Conservation (phyloP, 2,797 vertebrate genomes). For the Hemitrygon akajei region DNA sequence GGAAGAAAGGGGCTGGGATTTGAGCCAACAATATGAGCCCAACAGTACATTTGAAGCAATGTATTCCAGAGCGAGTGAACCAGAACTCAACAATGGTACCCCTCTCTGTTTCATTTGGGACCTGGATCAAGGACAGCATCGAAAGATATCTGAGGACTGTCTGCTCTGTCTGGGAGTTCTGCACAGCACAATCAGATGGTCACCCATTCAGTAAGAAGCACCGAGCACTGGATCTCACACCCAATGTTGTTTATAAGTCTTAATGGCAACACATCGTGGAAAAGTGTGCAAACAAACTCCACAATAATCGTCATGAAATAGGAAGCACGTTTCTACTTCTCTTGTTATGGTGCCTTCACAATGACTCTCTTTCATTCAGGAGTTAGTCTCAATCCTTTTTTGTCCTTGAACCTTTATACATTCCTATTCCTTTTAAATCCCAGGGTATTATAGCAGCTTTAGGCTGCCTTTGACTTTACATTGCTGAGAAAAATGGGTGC, state of each 20-base stretch:
- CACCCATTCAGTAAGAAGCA: not conserved
- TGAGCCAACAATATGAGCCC: not conserved
- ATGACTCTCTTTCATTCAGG: not conserved
- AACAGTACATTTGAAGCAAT: not conserved
- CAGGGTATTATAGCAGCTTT: not conserved
- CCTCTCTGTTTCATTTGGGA: not conserved
- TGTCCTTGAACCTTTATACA: not conserved
- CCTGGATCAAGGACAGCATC: not conserved
- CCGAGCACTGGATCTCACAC: not conserved
- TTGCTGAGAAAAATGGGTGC: not conserved
- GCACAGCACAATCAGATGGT: not conserved
- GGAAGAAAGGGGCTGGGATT: not conserved
- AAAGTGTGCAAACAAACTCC: not conserved
- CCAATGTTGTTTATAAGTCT: not conserved
- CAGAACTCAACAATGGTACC: not conserved
- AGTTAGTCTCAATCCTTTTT: not conserved
- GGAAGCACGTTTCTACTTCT: not conserved
- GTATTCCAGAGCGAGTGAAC: not conserved
- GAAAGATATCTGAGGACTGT: too few species aligned
- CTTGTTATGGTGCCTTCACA: not conserved
- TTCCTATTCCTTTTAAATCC: not conserved
- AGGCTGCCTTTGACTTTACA: not conserved
- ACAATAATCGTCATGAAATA: not conserved
- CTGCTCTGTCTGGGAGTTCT: not conserved
- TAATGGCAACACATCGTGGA: not conserved